Percentiles rank a stretch among this genome's conserved stretches.
These are phyloP conservation scores for Zosterops hypoxanthus DNA, from an alignment of 2,113 vertebrate genomes.

Conservation along the genomic window DNA sequence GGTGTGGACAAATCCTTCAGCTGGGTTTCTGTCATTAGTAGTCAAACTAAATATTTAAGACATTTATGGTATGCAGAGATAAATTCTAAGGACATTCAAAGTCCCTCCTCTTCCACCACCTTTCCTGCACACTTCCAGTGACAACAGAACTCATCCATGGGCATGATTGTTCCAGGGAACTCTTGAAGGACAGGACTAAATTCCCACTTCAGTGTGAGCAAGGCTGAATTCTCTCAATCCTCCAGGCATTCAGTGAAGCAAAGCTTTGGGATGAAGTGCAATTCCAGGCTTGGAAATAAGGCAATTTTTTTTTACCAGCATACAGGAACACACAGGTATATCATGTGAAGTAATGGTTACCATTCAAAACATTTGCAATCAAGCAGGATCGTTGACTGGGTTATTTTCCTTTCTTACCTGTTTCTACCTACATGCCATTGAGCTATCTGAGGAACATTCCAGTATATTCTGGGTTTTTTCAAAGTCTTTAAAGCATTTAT, in stretches of 20 bases:
- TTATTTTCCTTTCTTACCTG: background rate
- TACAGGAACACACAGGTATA: background rate
- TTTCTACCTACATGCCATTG: background rate
- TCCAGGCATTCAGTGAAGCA: background rate
- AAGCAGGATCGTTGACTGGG: background rate
- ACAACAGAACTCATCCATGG: background rate
- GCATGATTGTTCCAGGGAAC: background rate
- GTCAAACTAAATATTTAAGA: background rate
- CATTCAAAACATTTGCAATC: background rate
- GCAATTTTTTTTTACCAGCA: background rate
- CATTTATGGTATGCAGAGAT: background rate
- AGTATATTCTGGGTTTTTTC: background rate
- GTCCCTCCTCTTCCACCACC: background rate
- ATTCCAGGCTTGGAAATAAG: background rate
- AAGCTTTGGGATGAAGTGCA: background rate
- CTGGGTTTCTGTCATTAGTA: background rate
- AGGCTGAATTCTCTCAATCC: background rate
- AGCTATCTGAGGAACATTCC: background rate
- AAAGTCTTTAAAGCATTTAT: background rate
- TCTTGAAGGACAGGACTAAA: background rate
- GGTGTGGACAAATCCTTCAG: background rate
- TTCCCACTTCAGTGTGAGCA: background rate
- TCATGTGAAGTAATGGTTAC: background rate
- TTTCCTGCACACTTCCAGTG: background rate
- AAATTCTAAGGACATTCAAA: background rate